Evolutionary conservation across 1,140 invertebrate genomes (phyloP), one percentile per base, ranked within the genome.

Genomic region (Drosophila grimshawi): DNA sequence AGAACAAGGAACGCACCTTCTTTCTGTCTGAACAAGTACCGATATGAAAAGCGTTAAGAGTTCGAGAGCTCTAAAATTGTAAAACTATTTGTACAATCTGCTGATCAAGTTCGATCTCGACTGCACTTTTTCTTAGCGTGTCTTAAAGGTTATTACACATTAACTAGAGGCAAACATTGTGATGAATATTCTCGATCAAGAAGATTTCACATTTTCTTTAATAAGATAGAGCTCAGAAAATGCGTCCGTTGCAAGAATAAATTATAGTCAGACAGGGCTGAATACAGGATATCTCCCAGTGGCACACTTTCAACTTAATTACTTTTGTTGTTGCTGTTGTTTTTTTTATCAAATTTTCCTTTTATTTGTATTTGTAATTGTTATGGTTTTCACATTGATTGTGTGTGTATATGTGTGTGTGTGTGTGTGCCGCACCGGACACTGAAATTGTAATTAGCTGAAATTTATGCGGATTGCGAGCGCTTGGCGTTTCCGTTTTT

Each of bases 371-470:
- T 77, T 88, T 77, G 77, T 73, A 78, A 89, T 88, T 88, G 70
- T 83, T 88, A 76, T 88, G 71, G 80, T 72, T 75, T 78, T 89
- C 19, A 49, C 70, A 89, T 89, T 68, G 73, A 83, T 83, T 71
- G 78, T 66, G 45, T 32, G 68, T 61, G 27, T 53, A 37, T 32
- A 6, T 30, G 32, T 46, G 51, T 52, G 35, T 55, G 60, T 45
- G 56, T 67, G 64, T 59, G 64, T 73, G 41, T 39, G 52, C 43
- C 29, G 29, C 56, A 53, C 70, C 80, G 83, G 80, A 85, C 80
- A 89, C 73, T 89, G 77, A 88, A 89, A 88, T 72, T 83, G 85
- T 89, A 88, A 88, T 88, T 88, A 88, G 83, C 85, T 80, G 66
- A 80, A 85, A 88, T 88, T 88, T 88, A 88, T 88, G 85, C 80